Evolutionary conservation across 2,888 invertebrate species (phyloP).

Genomic region (Pachydiplax longipennis): DNA sequence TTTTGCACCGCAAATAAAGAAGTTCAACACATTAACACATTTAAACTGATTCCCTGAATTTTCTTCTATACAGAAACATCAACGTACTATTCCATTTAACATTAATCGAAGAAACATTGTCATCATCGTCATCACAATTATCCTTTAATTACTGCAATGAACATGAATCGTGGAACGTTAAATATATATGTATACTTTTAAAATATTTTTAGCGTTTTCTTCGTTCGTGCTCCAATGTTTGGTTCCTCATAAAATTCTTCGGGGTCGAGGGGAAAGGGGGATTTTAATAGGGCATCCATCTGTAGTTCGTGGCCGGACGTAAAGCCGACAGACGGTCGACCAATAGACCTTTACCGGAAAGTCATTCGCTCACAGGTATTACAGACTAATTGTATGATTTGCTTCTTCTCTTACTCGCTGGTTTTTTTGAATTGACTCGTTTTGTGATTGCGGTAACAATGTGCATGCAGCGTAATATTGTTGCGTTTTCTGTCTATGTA

Average conservation of each 20-base stretch:
- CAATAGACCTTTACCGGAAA: no score
- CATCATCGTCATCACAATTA: neutral
- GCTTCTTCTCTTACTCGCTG: no score
- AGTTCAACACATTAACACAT: neutral
- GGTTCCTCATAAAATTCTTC: neutral
- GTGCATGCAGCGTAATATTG: no score
- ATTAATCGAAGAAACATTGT: constrained; percentile 36
- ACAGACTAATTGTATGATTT: no score
- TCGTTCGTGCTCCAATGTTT: neutral
- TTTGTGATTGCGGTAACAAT: no score
- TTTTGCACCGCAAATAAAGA: constrained; percentile 6
- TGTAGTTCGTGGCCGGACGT: no score
- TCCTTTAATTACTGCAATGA: constrained; percentile 16
- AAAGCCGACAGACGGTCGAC: no score
- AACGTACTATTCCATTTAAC: constrained; percentile 19
- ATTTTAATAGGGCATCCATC: neutral
- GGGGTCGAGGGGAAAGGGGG: neutral
- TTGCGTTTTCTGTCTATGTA: no score
- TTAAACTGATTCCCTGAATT: constrained; percentile 28
- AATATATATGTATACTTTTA: neutral
- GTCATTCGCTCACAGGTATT: no score
- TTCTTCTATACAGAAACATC: constrained; percentile 39
- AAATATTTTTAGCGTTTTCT: neutral
- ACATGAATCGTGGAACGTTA: constrained; percentile 9
- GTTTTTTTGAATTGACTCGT: no score